Evolutionary conservation across 1,140 invertebrate species (phyloP).

Genomic region (Drosophila littoralis): DNA sequence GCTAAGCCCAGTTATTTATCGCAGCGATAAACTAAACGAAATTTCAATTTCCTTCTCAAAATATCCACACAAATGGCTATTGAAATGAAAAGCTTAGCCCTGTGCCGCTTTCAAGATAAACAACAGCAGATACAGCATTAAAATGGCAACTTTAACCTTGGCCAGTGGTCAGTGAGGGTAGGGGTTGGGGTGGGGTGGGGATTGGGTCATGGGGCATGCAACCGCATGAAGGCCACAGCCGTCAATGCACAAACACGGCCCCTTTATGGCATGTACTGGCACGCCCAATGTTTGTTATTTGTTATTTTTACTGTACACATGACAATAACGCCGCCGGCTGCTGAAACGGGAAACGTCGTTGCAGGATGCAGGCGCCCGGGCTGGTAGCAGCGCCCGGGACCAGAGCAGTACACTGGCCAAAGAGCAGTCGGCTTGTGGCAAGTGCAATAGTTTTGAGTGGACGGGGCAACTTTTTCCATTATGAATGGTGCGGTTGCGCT

Average conservation of each 20-base stretch:
- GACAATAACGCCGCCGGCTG: constrained; percentile 73
- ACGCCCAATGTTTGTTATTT: constrained; percentile 71
- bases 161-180: constrained; percentile 13
- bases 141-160: constrained; percentile 80
- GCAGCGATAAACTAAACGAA: constrained; percentile 23
- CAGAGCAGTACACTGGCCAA: constrained; percentile 10
- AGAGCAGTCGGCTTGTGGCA: constrained; percentile 38
- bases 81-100: constrained; percentile 27
- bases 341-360: background rate
- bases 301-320: constrained; percentile 82
- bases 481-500: constrained; percentile 82
- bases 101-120: constrained; percentile 44
- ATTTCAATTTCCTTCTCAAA: constrained; percentile 44
- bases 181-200: background rate
- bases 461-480: constrained; percentile 77
- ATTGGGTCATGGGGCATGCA: constrained; percentile 6
- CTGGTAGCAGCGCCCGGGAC: background rate
- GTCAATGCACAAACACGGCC: constrained; percentile 33
- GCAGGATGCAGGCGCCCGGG: constrained; percentile 15
- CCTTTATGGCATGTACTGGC: constrained; percentile 49
- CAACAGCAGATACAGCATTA: constrained; percentile 72
- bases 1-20: constrained; percentile 26
- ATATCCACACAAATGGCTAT: constrained; percentile 15
- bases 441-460: constrained; percentile 79
- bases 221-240: constrained; percentile 74